Conservation (phyloP, 2,113 vertebrate species). For the Corynorhinus townsendii region DNA sequence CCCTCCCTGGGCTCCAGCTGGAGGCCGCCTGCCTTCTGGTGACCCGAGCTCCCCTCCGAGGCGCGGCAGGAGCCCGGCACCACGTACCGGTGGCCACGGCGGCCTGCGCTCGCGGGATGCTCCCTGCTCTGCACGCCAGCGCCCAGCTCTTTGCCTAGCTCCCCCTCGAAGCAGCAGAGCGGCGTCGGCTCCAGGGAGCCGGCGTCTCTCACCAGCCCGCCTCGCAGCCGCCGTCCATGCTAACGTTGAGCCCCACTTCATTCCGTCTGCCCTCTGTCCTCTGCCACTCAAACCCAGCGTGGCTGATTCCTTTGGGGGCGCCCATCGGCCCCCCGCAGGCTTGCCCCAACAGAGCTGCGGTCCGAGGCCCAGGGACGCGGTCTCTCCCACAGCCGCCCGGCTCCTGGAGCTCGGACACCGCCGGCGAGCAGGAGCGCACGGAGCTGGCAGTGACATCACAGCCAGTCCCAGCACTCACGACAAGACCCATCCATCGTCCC, state of each 20-base stretch:
- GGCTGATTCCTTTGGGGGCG: conserved; percentile 76
- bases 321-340: conserved; percentile 78
- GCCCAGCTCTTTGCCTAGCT: conserved; percentile 84
- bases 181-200: conserved; percentile 94
- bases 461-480: conserved; percentile 69
- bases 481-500: conserved; percentile 48
- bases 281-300: conserved; percentile 90
- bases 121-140: conserved; percentile 72
- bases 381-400: conserved; percentile 55
- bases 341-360: conserved; percentile 86
- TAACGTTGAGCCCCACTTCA: conserved; percentile 82
- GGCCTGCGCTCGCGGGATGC: conserved; percentile 76
- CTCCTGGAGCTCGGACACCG: conserved; percentile 68
- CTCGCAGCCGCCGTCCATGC: conserved; percentile 79
- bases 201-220: conserved; percentile 76
- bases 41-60: conserved; percentile 43
- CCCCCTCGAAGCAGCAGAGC: conserved; percentile 89
- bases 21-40: conserved; percentile 67
- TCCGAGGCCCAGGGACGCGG: conserved; percentile 87
- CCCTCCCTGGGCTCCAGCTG: conserved; percentile 54
- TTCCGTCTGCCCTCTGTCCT: conserved; percentile 84
- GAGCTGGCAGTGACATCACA: conserved; percentile 80
- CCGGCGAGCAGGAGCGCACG: conserved; percentile 77
- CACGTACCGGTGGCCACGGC: conserved; percentile 80
- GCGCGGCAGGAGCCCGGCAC: conserved; percentile 67